Base-by-base conservation (phyloP, 2,888 invertebrate species). In the Tethea ocularis region DNA sequence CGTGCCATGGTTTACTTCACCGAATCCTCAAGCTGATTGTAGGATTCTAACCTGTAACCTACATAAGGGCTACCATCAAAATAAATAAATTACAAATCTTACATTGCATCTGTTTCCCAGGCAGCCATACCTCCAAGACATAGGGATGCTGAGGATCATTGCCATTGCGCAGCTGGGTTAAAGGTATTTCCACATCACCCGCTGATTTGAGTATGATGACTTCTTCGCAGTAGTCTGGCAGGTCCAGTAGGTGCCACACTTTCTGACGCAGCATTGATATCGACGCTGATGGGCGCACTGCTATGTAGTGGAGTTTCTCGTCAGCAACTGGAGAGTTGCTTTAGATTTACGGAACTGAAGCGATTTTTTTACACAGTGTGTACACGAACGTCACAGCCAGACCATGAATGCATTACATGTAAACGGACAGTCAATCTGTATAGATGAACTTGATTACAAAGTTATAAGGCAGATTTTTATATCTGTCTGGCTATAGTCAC, bases 141-240 rank as follows among this genome's bases (percentile, higher is more conserved):
- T 78, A 91, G 0, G 92, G 91, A 36, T 80, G 82, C 51, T 88
- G 87, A 0, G 91, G 91, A 60, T 86, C 81, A 64, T 91, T 92
- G n/a, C 92, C 92, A 51, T 81, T 83, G 23, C 87, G 80, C 23
- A 93, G 68, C 13, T 84, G 83, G 1, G 83, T 84, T 15, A 93
- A 68, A 0, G 90, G 86, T 70, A 91, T 75, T 57, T 90, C 86
- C 7, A 68, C 67, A 10, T 84, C 83, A 6, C 72, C 72, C 26
- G 71, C 73, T 0, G 81, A 74, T 64, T 88, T 91, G 20, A 93
- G 75, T 36, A 90, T 71, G 52, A 93, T 90, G 10, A 88, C 65
- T 71, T 93, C 92, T 46, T 93, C 91, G 60, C 91, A 91, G 60
- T 82, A 93, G 69, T 93, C 92, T 0, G 92, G 92, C 24, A 93